Base-by-base conservation (phyloP, 2,888 invertebrate species). In the Tiliacea citrago region DNA sequence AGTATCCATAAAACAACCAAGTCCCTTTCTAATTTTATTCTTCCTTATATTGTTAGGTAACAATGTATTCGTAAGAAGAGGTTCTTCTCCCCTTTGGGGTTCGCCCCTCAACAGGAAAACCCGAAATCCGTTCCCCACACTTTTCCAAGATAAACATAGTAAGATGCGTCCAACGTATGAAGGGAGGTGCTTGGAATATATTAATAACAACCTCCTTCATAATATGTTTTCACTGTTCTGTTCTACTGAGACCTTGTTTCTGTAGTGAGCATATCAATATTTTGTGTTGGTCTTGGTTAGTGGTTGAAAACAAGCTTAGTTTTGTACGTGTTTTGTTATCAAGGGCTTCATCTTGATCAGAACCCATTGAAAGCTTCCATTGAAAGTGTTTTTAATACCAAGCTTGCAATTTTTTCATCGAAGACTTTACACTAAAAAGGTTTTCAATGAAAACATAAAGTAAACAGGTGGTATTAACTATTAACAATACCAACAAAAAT, bases 121-220 rank as follows among this genome's bases (percentile, higher is more conserved):
- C 83, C 76, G 13, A 87, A 88, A 88, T 88, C 88, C 82, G 76
- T 82, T 76, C 85, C 85, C 86, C 79, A 75, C 79, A 81, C 79
- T 85, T 79, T 83, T 71, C 70, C 68, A 84, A 88, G 79, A 88
- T 63, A 88, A 87, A 88, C 83, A 87, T 57, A 75, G 77, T 79
- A 70, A 77, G 84, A 85, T 85, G 80, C 78, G 66, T 68, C 73
- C 74, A 73, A 74, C 73, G 67, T 81, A 79, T 62, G 74, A 75
- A 83, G 67, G 73, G 73, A 62, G 81, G 70, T 51, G 69, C 76
- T 68, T 58, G 62, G 75, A 69, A 85, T 79, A 74, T 72, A 69
- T 77, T 74, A 60, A 75, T 61, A 72, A 45, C 58, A 58, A 66
- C 45, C 68, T 57, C 60, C 63, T 71, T 60, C 29, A 45, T 72